These are phyloP conservation scores for Platycheirus rosarum DNA, from an alignment of 2,888 invertebrate genomes.

Conservation along the genomic window DNA sequence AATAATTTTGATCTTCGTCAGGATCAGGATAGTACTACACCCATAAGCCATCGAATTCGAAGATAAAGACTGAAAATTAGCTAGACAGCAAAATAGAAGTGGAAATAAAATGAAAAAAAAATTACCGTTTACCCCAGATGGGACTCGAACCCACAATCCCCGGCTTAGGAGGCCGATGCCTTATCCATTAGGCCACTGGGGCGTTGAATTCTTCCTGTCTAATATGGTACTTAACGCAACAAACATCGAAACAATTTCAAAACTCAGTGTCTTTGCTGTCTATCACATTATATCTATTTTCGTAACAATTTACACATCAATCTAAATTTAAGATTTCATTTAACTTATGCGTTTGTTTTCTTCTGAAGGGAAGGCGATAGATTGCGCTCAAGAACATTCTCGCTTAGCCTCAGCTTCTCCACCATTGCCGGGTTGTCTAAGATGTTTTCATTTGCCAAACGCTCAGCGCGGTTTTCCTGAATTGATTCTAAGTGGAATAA, in stretches of 20 bases:
- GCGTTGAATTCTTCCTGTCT: constrained; percentile 80
- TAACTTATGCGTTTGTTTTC: constrained; percentile 72
- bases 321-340: not conserved
- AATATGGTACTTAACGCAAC: constrained; percentile 32
- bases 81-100: not conserved
- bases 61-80: no score
- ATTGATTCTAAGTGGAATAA: constrained; percentile 86
- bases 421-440: constrained; percentile 86
- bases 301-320: not conserved
- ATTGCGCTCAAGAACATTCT: constrained; percentile 87
- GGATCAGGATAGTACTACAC: no score
- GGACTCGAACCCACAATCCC: constrained; percentile 94
- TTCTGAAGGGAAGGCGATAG: constrained; percentile 86
- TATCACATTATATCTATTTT: constrained; percentile 2
- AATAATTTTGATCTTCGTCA: no score
- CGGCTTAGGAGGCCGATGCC: constrained; percentile 93
- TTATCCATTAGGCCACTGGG: constrained; percentile 93
- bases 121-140: constrained; percentile 88
- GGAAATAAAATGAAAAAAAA: constrained; percentile 41
- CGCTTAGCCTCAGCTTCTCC: constrained; percentile 87
- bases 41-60: no score
- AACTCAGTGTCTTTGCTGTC: not conserved
- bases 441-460: constrained; percentile 85
- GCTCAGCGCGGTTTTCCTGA: constrained; percentile 88
- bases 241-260: not conserved